Conservation (phyloP, 2,113 vertebrate genomes). For the Calidris pugnax region DNA sequence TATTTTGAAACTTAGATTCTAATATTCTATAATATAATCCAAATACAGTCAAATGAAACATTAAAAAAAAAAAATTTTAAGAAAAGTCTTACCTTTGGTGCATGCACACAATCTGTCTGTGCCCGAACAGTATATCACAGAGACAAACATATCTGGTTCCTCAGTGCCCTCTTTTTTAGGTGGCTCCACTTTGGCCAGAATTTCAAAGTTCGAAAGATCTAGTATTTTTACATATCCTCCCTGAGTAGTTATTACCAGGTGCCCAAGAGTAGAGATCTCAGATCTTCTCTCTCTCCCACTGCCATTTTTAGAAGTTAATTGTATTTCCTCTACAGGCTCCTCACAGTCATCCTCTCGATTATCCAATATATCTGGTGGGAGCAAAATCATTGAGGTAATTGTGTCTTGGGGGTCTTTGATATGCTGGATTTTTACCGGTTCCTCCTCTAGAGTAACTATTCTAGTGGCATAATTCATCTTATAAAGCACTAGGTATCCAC, state of each 20-base stretch:
- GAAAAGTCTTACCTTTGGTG: slow-evolving; percentile 89
- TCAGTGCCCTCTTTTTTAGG: slow-evolving; percentile 93
- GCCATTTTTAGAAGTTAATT: slow-evolving; percentile 84
- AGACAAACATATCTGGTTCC: slow-evolving; percentile 93
- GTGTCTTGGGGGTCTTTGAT: slow-evolving; percentile 95
- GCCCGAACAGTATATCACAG: slow-evolving; percentile 98
- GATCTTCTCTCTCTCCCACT: slow-evolving; percentile 84
- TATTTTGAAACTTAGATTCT: not conserved
- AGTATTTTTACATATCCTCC: slow-evolving; percentile 96
- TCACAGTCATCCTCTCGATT: slow-evolving; percentile 94
- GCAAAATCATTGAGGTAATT: slow-evolving; percentile 94
- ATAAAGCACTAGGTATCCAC: slow-evolving; percentile 94
- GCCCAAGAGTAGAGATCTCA: slow-evolving; percentile 89
- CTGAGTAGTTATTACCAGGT: slow-evolving; percentile 97
- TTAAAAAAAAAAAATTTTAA: not conserved
- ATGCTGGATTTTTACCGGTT: slow-evolving; percentile 95
- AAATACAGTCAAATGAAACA: not conserved
- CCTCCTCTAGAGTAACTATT: slow-evolving; percentile 95
- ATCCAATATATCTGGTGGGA: slow-evolving; percentile 95
- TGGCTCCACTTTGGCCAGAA: slow-evolving; percentile 96
- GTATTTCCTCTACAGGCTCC: slow-evolving; percentile 87
- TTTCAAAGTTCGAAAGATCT: slow-evolving; percentile 94
- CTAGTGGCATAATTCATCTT: slow-evolving; percentile 97
- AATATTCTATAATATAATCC: not conserved
- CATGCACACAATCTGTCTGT: slow-evolving; percentile 98